phyloP scores from a whole-genome alignment of 2,113 vertebrate species.

The Condylura cristata region DNA sequence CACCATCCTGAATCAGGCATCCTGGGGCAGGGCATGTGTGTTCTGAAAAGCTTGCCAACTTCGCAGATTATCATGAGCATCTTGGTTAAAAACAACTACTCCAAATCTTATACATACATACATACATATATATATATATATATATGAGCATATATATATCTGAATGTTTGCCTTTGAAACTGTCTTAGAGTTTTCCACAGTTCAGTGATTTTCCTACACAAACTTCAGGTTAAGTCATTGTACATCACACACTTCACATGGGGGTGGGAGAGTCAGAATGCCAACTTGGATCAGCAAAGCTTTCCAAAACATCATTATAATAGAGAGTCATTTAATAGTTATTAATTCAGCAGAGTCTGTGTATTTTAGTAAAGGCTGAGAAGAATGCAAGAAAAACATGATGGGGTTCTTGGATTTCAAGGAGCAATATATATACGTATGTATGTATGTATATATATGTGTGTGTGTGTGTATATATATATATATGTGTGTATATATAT shows the following conservation, averaged over 20 bases:
- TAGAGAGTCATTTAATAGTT: neutral
- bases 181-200: neutral
- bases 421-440: no score
- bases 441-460: no score
- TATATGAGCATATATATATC: no score
- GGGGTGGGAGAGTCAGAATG: neutral
- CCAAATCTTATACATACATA: no score
- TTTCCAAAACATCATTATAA: conserved; percentile 36
- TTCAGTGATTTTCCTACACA: neutral
- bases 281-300: conserved; percentile 20
- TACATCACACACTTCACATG: neutral
- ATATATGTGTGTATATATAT: no score
- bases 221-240: conserved; percentile 1
- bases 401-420: neutral
- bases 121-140: no score
- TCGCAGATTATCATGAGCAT: neutral
- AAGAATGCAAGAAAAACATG: conserved; percentile 8
- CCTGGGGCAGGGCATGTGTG: neutral
- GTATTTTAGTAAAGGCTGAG: neutral
- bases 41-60: conserved; percentile 5
- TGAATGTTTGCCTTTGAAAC: conserved; percentile 11
- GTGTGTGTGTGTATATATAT: no score
- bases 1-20: neutral
- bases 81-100: neutral
- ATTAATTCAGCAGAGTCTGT: neutral